Base-by-base conservation (phyloP, 2,888 invertebrate species). In the Synergus gifuensis region DNA sequence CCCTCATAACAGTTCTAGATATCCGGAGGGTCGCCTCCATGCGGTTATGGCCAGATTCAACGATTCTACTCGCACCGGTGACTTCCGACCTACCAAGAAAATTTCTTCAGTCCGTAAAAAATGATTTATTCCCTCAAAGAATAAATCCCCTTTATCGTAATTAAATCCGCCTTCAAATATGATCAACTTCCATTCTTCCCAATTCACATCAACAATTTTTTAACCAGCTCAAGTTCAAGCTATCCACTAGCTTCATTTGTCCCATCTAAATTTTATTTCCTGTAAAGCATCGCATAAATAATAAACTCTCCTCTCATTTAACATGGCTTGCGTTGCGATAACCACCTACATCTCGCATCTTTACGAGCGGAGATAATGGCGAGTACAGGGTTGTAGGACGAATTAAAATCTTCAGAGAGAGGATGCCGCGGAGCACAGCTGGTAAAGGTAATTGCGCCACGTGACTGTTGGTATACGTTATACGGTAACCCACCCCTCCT, bases 401-500 rank as follows among this genome's bases (percentile, higher is more conserved):
- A 89, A 90, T 90, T 90, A 90, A 90, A 89, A 88, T 89, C 88
- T 89, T 89, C 84, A 83, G 87, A 89, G 88, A 86, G 87, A 88
- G 87, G 86, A 88, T 87, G 88, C 87, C 89, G 88, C 84, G 86
- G 87, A 85, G 89, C 89, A 86, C 89, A 89, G 89, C 89, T 89
- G 91, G 88, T 86, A 86, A 86, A 89, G 90, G 90, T 90, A 91
- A 92, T 91, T 91, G 91, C 89, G 85, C 89, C 90, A 89, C 90
- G 91, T 91, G 91, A 91, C 89, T 87, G 88, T 88, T 88, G 88
- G 87, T 88, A 87, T 49, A 73, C 54, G 73, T 54, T 73, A 54
- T 73, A 73, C 73, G 73, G 54, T 73, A 58, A 73, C 73, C 73
- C 73, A 73, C 36, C 73, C 73, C 73, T 54, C 28, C 73, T 54